phyloP scores from a whole-genome alignment of 2,888 invertebrate species.

The Troides aeacus region DNA sequence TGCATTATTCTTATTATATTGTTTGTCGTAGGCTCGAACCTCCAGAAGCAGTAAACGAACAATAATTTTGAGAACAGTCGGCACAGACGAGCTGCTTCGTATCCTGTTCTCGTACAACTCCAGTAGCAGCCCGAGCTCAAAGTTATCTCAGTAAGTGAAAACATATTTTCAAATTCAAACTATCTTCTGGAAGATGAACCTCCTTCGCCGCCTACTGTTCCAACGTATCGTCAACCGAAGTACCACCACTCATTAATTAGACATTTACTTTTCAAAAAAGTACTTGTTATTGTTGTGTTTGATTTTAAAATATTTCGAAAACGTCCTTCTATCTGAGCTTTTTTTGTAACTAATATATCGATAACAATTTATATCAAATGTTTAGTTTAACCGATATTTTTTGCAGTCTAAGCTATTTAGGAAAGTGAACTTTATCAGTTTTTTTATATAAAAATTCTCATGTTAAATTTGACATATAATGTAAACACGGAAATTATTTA shows the following conservation, averaged over 20 bases:
- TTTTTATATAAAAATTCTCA: too few species aligned
- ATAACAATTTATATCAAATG: background rate
- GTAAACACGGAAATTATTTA: background rate
- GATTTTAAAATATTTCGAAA: background rate
- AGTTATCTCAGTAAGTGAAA: background rate
- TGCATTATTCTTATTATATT: background rate
- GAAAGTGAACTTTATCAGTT: too few species aligned
- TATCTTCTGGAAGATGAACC: background rate
- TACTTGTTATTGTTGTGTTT: background rate
- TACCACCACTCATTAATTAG: background rate
- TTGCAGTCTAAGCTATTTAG: background rate
- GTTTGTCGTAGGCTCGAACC: background rate
- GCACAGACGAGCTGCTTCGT: background rate
- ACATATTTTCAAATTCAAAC: background rate
- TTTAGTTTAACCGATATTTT: background rate
- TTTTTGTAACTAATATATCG: background rate
- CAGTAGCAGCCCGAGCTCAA: background rate
- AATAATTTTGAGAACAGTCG: background rate
- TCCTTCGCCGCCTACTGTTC: background rate
- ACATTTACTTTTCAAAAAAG: constrained; percentile 1
- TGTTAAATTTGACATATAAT: background rate
- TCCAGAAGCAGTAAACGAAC: background rate
- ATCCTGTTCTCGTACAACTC: background rate
- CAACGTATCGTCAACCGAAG: background rate
- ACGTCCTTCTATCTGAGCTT: background rate